phyloP scores from a whole-genome alignment of 2,797 vertebrate genomes.

The Bryconaethiops microstoma region DNA sequence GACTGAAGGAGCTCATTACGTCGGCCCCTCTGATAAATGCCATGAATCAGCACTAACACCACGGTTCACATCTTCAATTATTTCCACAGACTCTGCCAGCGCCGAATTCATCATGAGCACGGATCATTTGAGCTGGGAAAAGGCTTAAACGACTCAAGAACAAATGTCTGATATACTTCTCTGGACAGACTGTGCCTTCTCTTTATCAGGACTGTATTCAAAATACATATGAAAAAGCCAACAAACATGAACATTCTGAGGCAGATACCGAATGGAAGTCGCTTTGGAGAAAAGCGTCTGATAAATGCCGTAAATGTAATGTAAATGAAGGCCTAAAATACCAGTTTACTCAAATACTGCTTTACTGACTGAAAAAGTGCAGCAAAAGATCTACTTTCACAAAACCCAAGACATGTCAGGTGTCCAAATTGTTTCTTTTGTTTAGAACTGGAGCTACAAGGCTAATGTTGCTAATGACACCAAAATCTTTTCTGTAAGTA shows the following conservation, averaged over 20 bases:
- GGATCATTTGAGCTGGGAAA: slow-evolving; percentile 3
- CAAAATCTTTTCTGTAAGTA: too few relatives aligned
- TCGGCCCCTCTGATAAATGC: slow-evolving; percentile 51
- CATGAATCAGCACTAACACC: slow-evolving; percentile 46
- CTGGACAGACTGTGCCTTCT: neutral
- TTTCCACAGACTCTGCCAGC: slow-evolving; percentile 39
- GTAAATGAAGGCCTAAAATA: too few relatives aligned
- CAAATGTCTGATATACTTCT: neutral
- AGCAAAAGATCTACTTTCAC: too few relatives aligned
- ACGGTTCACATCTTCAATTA: slow-evolving; percentile 29
- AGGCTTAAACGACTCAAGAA: neutral
- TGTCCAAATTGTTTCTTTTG: too few relatives aligned
- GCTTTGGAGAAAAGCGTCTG: too few relatives aligned
- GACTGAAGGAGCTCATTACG: slow-evolving; percentile 58
- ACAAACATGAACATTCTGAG: neutral
- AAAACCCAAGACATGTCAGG: too few relatives aligned
- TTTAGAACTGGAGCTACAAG: too few relatives aligned
- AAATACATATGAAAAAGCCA: neutral
- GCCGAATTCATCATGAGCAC: slow-evolving; percentile 12
- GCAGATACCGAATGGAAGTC: too few relatives aligned
- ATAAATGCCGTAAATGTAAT: too few relatives aligned
- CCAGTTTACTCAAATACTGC: too few relatives aligned
- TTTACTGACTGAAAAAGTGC: too few relatives aligned
- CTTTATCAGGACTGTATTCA: neutral
- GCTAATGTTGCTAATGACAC: too few relatives aligned